Conservation (phyloP, 2,888 invertebrate species). For the Synanthedon myopaeformis region DNA sequence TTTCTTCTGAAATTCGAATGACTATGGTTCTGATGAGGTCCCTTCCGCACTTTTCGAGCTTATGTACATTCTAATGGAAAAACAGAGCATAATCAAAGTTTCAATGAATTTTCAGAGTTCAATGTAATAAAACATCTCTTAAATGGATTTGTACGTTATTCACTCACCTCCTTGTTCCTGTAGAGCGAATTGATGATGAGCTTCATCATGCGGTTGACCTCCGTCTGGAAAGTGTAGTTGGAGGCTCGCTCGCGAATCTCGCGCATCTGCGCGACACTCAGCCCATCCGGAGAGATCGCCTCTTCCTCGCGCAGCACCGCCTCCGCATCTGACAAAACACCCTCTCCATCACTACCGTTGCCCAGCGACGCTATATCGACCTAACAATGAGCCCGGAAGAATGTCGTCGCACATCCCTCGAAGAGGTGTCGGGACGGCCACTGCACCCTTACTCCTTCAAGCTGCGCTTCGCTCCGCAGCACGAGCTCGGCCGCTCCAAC, state of each 20-base stretch:
- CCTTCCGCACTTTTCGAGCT: no score
- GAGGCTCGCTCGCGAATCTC: constrained; percentile 91
- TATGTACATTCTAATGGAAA: no score
- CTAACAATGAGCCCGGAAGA: background rate
- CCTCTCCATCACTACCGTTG: constrained; percentile 1
- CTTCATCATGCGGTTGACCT: constrained; percentile 99
- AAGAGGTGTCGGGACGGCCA: background rate
- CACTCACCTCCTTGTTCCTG: constrained; percentile 92
- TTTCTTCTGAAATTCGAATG: no score
- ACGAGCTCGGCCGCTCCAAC: constrained; percentile 52
- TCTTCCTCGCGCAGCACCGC: constrained; percentile 93
- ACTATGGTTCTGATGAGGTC: no score
- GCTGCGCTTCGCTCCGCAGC: constrained; percentile 47
- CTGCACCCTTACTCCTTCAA: constrained; percentile 38
- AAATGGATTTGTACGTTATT: no score
- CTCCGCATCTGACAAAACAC: constrained; percentile 79
- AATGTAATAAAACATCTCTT: no score
- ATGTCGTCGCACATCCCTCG: background rate
- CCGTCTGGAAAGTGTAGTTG: constrained; percentile 94
- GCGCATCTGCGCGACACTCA: constrained; percentile 93
- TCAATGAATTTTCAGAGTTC: no score
- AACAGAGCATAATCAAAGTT: no score
- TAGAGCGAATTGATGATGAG: constrained; percentile 99
- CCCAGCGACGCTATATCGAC: background rate
- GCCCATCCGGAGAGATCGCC: constrained; percentile 93